Evolutionary conservation across 2,888 invertebrate species (phyloP).

Genomic region (Griposia aprilina): DNA sequence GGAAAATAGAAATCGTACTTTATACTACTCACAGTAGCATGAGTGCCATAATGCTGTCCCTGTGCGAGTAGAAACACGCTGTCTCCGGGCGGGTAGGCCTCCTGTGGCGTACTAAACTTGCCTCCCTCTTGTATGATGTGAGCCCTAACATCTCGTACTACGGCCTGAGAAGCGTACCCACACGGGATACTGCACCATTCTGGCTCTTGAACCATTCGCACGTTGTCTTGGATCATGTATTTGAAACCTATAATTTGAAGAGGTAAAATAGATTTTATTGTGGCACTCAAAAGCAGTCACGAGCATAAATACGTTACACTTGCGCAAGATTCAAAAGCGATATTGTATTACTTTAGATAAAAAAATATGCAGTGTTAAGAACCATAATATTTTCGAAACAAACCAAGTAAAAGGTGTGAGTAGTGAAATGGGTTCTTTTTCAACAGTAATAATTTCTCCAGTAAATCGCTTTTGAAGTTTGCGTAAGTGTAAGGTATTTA

Average conservation of each 20-base stretch:
- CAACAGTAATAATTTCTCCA: neutral
- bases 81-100: conserved; percentile 92
- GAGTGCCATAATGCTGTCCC: conserved; percentile 95
- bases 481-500: neutral
- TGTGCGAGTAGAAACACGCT: conserved; percentile 94
- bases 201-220: conserved; percentile 92
- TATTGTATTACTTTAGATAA: no score
- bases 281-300: neutral
- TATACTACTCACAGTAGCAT: conserved; percentile 92
- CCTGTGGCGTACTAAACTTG: conserved; percentile 77
- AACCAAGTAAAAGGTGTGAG: no score
- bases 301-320: neutral
- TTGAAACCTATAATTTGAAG: conserved; percentile 80
- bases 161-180: conserved; percentile 93
- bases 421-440: no score
- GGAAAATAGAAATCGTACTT: neutral
- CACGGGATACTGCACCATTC: conserved; percentile 92
- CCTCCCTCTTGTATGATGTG: conserved; percentile 71
- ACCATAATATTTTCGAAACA: neutral
- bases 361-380: neutral
- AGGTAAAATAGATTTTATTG: neutral
- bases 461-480: neutral
- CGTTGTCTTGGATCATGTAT: conserved; percentile 89
- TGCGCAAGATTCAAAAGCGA: neutral
- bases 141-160: conserved; percentile 81